Conservation (phyloP, 2,888 invertebrate species). For the Drosophila yooni region DNA sequence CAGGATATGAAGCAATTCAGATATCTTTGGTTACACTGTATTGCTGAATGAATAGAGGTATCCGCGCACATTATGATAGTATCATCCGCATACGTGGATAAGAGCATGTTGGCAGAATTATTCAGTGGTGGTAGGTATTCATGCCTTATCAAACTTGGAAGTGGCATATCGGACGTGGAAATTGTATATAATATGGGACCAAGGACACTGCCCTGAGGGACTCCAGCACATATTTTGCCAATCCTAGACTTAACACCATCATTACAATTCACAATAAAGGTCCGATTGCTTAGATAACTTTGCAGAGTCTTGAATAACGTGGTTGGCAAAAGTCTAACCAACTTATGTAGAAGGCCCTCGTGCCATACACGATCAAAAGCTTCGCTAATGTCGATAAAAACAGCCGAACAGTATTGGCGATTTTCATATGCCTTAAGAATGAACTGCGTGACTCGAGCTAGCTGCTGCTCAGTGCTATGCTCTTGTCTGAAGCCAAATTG, state of each 20-base stretch:
- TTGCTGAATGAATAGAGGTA: no score
- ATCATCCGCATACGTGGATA: slow-evolving; percentile 13
- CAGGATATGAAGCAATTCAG: background rate
- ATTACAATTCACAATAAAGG: background rate
- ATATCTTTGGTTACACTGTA: background rate
- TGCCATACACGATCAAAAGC: background rate
- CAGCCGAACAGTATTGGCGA: background rate
- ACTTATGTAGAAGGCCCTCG: background rate
- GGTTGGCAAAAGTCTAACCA: background rate
- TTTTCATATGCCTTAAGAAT: background rate
- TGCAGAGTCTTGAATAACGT: background rate
- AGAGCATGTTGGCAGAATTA: background rate
- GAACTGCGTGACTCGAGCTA: background rate
- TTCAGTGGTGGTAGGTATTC: no score
- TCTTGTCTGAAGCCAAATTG: background rate
- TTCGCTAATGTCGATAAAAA: background rate
- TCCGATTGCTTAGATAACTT: background rate
- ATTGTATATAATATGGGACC: no score
- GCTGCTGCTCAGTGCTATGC: background rate
- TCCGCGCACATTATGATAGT: slow-evolving; percentile 4
- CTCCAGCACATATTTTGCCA: no score
- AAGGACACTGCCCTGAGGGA: no score
- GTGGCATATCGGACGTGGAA: slow-evolving; percentile 12
- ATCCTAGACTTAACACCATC: background rate
- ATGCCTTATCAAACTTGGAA: background rate